Conservation (phyloP, 2,797 vertebrate species). For the Lepilemur ruficaudatus region DNA sequence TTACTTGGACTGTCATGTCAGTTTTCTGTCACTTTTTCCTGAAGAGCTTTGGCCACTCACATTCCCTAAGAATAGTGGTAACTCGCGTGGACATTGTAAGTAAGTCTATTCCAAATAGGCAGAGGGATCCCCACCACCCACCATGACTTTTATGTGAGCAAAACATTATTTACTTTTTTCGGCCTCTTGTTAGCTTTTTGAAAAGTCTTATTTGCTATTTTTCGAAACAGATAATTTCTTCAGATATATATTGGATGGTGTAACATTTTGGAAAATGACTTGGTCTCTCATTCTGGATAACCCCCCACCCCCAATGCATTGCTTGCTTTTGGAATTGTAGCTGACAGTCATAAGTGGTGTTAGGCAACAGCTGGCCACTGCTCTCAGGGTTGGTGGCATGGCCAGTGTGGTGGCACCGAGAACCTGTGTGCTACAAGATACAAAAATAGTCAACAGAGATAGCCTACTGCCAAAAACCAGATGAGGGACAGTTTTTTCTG, state of each 20-base stretch:
- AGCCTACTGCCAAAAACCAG: background rate
- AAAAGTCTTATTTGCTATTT: background rate
- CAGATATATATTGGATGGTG: background rate
- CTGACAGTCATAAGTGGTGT: background rate
- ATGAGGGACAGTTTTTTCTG: background rate
- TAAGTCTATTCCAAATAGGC: background rate
- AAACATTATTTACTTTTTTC: background rate
- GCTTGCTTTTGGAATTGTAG: background rate
- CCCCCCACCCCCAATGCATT: accelerated
- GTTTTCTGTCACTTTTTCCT: background rate
- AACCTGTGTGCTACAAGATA: background rate
- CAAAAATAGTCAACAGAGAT: background rate
- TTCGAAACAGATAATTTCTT: background rate
- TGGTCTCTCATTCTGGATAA: background rate
- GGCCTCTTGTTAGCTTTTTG: background rate
- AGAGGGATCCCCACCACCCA: background rate
- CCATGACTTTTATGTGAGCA: background rate
- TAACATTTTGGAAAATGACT: background rate
- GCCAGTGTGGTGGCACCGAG: background rate
- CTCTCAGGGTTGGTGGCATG: background rate
- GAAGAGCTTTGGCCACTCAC: background rate
- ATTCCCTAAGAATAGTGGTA: background rate
- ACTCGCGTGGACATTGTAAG: background rate
- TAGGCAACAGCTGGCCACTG: background rate
- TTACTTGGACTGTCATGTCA: background rate